Evolutionary conservation across 2,797 vertebrate genomes (phyloP).

Genomic region (Eulemur rubriventer): DNA sequence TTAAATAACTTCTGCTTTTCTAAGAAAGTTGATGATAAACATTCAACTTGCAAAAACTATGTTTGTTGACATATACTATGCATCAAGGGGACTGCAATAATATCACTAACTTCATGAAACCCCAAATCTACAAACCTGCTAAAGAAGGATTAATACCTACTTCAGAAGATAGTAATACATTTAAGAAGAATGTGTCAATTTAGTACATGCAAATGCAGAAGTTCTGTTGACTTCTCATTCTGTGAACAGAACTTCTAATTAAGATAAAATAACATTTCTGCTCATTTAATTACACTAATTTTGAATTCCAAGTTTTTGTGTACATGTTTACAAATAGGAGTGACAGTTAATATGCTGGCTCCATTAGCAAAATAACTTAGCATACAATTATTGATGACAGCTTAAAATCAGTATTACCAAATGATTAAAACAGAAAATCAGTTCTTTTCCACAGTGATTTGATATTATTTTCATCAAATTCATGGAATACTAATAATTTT

Average conservation of each 20-base stretch:
- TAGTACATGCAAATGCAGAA: background rate
- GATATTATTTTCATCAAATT: slow-evolving; percentile 3
- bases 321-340: background rate
- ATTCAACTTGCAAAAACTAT: background rate
- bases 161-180: background rate
- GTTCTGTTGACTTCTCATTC: background rate
- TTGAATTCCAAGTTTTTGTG: slow-evolving; percentile 14
- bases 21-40: background rate
- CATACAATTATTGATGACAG: background rate
- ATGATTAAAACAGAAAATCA: background rate
- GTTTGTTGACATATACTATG: background rate
- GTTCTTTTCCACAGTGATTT: background rate
- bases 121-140: background rate
- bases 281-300: background rate
- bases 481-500: background rate
- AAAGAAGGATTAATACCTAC: background rate
- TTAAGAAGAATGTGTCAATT: background rate
- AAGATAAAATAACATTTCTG: background rate
- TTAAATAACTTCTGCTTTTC: background rate
- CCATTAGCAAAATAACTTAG: background rate
- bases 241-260: background rate
- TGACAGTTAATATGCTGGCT: background rate
- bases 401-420: background rate
- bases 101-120: background rate
- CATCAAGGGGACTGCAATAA: background rate